phyloP scores from a whole-genome alignment of 2,797 vertebrate genomes.

The Antennarius maculatus region DNA sequence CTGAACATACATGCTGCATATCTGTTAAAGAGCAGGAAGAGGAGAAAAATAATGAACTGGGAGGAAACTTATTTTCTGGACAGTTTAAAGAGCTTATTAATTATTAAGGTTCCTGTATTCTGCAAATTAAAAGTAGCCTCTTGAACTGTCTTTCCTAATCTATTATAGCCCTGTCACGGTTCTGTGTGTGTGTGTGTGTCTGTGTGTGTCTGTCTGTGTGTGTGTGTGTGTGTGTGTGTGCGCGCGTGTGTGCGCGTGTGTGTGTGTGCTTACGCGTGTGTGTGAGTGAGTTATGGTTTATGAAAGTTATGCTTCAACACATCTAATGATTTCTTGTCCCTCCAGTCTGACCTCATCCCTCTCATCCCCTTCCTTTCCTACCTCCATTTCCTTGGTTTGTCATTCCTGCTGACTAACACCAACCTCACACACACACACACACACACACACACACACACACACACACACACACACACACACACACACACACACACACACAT shows the following conservation, averaged over 20 bases:
- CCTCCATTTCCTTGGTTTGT: conserved; percentile 6
- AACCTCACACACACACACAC: not conserved
- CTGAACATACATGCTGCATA: no score
- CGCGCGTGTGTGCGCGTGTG: not conserved
- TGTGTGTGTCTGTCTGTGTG: no score
- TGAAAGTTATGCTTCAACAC: not conserved
- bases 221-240: no score
- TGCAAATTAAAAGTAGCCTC: no score
- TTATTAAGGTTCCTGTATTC: not conserved
- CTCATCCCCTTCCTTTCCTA: conserved; percentile 7
- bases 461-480: not conserved
- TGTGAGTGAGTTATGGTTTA: not conserved
- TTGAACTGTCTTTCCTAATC: no score
- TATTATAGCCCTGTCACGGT: no score
- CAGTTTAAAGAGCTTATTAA: no score
- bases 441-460: not conserved
- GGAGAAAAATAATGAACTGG: no score
- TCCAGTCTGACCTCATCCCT: conserved; percentile 27
- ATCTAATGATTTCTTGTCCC: conserved; percentile 8
- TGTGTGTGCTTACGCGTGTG: conserved; percentile 13
- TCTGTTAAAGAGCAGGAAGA: no score
- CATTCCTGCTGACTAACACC: conserved; percentile 63
- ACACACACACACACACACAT: not conserved
- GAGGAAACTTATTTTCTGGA: no score
- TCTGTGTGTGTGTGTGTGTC: no score